These are phyloP conservation scores for Lepus timidus DNA, from an alignment of 2,113 vertebrate genomes.

Conservation along the genomic window DNA sequence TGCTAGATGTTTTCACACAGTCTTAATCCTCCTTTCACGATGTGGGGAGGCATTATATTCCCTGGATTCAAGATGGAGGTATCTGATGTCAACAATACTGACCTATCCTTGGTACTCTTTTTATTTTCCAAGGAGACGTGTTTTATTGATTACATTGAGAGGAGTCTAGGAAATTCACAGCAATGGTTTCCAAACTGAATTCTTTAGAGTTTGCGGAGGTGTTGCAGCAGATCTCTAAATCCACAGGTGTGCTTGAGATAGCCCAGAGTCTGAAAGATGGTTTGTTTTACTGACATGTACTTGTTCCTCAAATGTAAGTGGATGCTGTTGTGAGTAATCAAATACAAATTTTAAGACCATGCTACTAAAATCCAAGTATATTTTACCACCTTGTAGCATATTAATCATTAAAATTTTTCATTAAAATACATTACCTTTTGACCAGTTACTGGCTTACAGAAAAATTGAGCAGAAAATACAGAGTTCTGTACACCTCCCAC, in stretches of 20 bases:
- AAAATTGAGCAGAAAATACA: constrained; percentile 14
- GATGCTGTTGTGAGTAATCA: neutral
- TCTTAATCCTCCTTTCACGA: neutral
- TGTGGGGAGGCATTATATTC: neutral
- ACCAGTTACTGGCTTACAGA: constrained; percentile 24
- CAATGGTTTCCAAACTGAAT: neutral
- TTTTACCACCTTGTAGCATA: constrained; percentile 31
- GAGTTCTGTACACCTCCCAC: neutral
- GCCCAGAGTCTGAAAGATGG: neutral
- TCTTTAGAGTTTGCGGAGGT: neutral
- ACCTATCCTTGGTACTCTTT: neutral
- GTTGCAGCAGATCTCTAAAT: neutral
- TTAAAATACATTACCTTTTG: neutral
- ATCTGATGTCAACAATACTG: neutral
- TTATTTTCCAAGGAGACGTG: neutral
- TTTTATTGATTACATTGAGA: neutral
- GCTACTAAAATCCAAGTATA: neutral
- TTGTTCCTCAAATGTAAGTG: neutral
- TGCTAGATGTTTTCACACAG: neutral
- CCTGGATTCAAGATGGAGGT: neutral
- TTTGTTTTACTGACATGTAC: neutral
- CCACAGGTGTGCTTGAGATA: neutral
- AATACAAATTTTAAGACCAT: constrained; percentile 3
- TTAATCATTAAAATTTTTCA: constrained; percentile 33
- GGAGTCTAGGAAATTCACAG: neutral